Percentiles rank a stretch among this genome's conserved stretches.
Conservation (phyloP, 2,113 vertebrate genomes). For the Zosterops pallidus region DNA sequence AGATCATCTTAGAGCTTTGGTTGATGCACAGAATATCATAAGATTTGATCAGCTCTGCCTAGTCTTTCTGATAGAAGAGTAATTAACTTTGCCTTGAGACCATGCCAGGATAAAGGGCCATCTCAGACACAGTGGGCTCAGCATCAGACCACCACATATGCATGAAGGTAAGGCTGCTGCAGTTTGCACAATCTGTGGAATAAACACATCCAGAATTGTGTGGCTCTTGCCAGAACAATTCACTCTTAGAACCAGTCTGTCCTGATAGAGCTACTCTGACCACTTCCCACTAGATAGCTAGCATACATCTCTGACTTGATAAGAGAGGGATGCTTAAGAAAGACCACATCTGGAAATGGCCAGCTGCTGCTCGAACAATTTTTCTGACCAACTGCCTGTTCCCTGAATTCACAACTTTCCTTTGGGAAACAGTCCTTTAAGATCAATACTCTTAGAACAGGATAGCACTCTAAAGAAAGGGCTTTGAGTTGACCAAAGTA, state of each 20-base stretch:
- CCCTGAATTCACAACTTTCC: not conserved
- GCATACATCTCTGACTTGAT: not conserved
- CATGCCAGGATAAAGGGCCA: not conserved
- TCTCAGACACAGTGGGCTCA: not conserved
- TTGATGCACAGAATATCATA: fast-evolving
- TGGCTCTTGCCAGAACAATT: not conserved
- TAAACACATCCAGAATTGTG: not conserved
- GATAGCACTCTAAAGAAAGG: not conserved
- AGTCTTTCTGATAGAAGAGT: not conserved
- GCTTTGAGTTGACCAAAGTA: not conserved
- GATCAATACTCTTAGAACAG: not conserved
- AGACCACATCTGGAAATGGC: not conserved
- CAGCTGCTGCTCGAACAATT: not conserved
- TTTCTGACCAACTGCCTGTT: not conserved
- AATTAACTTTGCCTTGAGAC: not conserved
- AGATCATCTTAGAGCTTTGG: not conserved
- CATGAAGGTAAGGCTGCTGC: not conserved
- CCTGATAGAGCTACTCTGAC: not conserved
- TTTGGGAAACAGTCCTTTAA: not conserved
- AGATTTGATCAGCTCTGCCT: not conserved
- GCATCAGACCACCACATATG: not conserved
- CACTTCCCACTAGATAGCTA: not conserved
- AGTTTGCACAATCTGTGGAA: not conserved
- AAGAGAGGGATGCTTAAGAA: not conserved
- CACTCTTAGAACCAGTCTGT: not conserved